Evolutionary conservation across 2,797 vertebrate species (phyloP).

Genomic region (Cuculus canorus): DNA sequence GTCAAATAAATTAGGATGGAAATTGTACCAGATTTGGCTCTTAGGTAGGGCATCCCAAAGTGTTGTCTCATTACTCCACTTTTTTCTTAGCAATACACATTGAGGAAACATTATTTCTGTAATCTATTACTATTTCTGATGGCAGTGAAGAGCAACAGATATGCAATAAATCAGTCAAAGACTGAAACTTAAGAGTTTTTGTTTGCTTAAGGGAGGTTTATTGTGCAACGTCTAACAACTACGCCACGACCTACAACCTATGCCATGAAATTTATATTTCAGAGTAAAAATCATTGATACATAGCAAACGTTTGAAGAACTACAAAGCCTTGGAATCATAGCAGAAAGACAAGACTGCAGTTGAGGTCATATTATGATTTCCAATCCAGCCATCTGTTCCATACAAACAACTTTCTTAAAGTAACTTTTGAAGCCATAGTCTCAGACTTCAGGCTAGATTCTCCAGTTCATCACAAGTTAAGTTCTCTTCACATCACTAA

Average conservation of each 20-base stretch:
- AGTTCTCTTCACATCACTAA: not conserved
- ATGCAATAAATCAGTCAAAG: not conserved
- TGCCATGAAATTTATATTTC: too few species aligned
- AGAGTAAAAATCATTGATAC: not conserved
- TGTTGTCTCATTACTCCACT: not conserved
- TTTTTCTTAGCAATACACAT: not conserved
- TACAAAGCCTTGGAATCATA: not conserved
- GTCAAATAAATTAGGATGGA: not conserved
- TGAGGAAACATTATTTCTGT: not conserved
- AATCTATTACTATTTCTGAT: not conserved
- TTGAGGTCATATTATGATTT: not conserved
- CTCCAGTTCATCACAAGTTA: not conserved
- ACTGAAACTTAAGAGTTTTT: not conserved
- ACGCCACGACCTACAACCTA: rapidly evolving
- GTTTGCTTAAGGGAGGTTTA: not conserved
- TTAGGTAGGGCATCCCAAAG: not conserved
- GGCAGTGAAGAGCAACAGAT: not conserved
- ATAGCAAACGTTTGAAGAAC: not conserved
- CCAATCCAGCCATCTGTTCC: not conserved
- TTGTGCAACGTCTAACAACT: not conserved
- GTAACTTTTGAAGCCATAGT: not conserved
- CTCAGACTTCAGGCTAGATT: not conserved
- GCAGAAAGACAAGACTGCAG: not conserved
- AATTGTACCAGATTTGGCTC: not conserved
- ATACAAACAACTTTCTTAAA: not conserved